Conservation (phyloP, 2,888 invertebrate genomes). For the Cheilosia impressa region DNA sequence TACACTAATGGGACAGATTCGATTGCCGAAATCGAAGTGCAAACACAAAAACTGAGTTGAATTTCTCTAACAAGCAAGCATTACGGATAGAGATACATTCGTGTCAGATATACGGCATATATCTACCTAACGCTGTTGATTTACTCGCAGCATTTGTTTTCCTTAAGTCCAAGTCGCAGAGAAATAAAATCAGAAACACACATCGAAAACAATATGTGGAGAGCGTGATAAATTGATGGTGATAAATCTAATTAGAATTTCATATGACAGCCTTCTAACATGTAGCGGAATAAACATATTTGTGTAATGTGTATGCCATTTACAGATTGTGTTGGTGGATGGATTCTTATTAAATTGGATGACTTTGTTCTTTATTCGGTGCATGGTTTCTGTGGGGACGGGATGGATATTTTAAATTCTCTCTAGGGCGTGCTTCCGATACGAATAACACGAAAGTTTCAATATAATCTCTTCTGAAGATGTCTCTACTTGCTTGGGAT, state of each 20-base stretch:
- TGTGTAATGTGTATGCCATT: conserved; percentile 38
- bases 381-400: no score
- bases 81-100: neutral
- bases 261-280: conserved; percentile 32
- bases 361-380: conserved; percentile 14
- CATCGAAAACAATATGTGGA: neutral
- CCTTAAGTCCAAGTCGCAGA: neutral
- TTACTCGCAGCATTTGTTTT: conserved; percentile 4
- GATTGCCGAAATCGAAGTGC: neutral
- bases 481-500: conserved; percentile 2
- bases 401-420: neutral
- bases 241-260: conserved; percentile 57
- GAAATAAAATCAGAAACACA: neutral
- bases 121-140: conserved; percentile 3
- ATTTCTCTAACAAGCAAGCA: conserved; percentile 5
- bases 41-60: conserved; percentile 24
- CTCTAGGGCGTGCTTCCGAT: neutral
- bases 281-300: conserved; percentile 44
- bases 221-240: conserved; percentile 35
- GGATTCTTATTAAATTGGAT: conserved; percentile 45
- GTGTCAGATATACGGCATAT: neutral
- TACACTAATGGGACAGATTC: no score
- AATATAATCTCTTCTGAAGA: conserved; percentile 6
- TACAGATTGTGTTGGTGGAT: conserved; percentile 15
- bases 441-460: neutral